Evolutionary conservation across 2,113 vertebrate species (phyloP).

Genomic region (Prolemur simus): DNA sequence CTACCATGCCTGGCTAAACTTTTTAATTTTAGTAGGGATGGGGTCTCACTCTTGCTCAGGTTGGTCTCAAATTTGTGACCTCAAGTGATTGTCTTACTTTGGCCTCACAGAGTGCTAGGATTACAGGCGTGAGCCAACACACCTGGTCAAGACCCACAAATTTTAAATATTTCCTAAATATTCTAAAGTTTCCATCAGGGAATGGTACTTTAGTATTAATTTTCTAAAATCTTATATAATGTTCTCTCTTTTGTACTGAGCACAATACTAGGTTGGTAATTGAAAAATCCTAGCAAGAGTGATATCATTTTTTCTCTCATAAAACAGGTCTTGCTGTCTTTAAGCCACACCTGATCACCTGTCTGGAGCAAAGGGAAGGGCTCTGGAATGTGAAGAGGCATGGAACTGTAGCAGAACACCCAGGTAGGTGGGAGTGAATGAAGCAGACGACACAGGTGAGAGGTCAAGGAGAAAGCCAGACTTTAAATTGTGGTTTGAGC

Average conservation of each 20-base stretch:
- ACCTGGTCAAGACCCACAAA: not conserved
- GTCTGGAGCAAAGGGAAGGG: not conserved
- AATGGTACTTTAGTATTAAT: not conserved
- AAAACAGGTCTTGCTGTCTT: not conserved
- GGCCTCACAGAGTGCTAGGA: no score
- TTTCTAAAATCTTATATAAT: not conserved
- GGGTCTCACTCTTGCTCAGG: no score
- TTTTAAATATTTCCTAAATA: not conserved
- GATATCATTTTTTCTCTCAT: not conserved
- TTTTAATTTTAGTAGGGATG: no score
- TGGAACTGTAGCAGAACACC: not conserved
- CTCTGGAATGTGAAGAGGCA: not conserved
- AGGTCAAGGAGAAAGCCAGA: not conserved
- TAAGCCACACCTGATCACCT: not conserved
- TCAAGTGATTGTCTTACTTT: no score
- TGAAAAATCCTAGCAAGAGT: not conserved
- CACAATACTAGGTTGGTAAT: not conserved
- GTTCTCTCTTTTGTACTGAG: not conserved
- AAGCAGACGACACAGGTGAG: no score
- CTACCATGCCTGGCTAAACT: no score
- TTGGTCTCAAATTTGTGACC: no score
- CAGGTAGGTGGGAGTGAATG: not conserved
- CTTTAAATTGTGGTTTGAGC: not conserved
- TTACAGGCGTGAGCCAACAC: no score
- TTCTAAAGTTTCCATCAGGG: not conserved